A percentile compares a stretch with the other conserved stretches of the same genome.
Evolutionary conservation across 37 sponge, comb jelly and placozoan genomes (phyloP).

Genomic region (Hexactinellida sp.): DNA sequence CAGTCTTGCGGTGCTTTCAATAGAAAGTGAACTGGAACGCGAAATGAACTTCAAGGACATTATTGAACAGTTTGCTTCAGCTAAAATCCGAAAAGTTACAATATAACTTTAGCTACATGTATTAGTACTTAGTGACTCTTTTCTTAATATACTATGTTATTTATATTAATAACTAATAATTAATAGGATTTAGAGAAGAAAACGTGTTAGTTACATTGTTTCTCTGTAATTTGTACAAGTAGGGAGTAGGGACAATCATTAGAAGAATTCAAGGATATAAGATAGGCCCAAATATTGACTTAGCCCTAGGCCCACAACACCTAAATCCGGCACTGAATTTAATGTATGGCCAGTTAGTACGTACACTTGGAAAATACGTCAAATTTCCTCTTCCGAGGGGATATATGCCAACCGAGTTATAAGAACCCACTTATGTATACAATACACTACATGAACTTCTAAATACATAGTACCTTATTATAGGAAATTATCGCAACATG

Average conservation of each 20-base stretch:
- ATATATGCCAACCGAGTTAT: no score
- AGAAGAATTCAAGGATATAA: not conserved
- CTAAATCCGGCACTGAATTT: no score
- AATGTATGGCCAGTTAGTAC: no score
- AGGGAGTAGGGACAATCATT: not conserved
- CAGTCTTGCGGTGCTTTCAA: not conserved
- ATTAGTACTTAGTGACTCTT: not conserved
- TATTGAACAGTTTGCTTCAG: slow-evolving; percentile 17
- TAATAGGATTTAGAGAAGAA: not conserved
- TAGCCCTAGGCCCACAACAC: no score
- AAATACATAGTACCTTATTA: no score
- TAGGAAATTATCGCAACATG: no score
- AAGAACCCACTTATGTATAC: no score
- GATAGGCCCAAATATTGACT: not conserved
- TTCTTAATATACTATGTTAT: not conserved
- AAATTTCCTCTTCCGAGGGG: no score
- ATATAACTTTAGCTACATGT: not conserved
- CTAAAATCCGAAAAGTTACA: not conserved
- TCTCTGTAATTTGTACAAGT: not conserved
- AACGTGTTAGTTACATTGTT: slow-evolving; percentile 12
- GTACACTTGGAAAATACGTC: no score
- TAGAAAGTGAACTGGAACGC: not conserved
- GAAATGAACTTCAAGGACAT: not conserved
- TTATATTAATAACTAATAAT: not conserved
- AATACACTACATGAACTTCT: no score